phyloP scores from a whole-genome alignment of 2,113 vertebrate species.

The Nesoenas mayeri region DNA sequence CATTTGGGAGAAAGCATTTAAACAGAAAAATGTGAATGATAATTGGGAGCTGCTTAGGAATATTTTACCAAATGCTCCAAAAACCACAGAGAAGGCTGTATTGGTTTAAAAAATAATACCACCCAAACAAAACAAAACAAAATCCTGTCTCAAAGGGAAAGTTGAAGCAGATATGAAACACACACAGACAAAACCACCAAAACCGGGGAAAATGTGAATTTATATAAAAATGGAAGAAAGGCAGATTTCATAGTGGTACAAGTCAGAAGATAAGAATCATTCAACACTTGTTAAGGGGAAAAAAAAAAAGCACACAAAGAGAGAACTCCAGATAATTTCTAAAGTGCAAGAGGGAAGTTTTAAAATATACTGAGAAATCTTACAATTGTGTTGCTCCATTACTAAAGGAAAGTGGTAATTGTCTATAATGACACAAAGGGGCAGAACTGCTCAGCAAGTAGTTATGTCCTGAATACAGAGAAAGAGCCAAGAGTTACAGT shows the following conservation, averaged over 20 bases:
- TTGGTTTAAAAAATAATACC: background rate
- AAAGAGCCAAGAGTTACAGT: background rate
- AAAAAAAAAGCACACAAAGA: background rate
- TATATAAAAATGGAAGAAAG: background rate
- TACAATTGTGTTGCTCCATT: background rate
- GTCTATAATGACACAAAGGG: background rate
- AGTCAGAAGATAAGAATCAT: background rate
- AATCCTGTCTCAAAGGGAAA: background rate
- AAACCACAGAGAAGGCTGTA: constrained; percentile 22
- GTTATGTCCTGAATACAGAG: background rate
- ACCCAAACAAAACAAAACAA: constrained; percentile 18
- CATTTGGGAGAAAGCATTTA: constrained; percentile 35
- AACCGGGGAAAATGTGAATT: background rate
- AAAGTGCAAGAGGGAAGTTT: background rate
- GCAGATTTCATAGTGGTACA: background rate
- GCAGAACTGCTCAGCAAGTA: background rate
- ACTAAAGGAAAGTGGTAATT: background rate
- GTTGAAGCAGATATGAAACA: constrained; percentile 4
- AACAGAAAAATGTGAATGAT: constrained; percentile 51
- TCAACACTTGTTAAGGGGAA: background rate
- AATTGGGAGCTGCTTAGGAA: constrained; percentile 55
- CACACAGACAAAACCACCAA: background rate
- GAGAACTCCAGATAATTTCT: background rate
- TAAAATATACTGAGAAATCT: background rate
- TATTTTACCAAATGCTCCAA: constrained; percentile 14